These are phyloP conservation scores for Dipodomys ordii DNA, from an alignment of 2,113 vertebrate genomes.

Conservation along the genomic window DNA sequence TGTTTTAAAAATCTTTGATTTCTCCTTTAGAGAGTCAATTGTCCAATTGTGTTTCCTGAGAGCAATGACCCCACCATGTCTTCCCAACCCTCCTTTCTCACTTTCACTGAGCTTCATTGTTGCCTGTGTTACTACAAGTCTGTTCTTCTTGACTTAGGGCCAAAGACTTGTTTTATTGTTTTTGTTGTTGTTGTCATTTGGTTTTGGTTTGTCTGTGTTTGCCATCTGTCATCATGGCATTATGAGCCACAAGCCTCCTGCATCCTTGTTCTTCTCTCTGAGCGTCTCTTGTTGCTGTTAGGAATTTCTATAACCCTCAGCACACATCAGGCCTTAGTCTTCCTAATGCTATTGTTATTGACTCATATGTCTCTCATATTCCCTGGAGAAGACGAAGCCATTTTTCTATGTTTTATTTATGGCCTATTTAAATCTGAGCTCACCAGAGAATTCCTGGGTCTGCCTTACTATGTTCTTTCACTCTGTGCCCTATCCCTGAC, in stretches of 20 bases:
- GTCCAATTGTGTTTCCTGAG: neutral
- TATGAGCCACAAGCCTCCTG: neutral
- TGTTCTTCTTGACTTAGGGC: neutral
- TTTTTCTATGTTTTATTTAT: conserved; percentile 54
- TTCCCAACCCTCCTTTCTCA: rapidly evolving
- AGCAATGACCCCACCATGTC: too few relatives aligned
- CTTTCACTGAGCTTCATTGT: neutral
- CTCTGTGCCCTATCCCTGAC: neutral
- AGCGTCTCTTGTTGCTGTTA: neutral
- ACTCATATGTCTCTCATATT: neutral
- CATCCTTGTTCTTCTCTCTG: neutral
- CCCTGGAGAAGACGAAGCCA: neutral
- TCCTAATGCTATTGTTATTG: neutral
- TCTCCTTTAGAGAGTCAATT: neutral
- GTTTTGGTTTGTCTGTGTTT: neutral
- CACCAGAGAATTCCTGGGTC: neutral
- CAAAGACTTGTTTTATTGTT: neutral
- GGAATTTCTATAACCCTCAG: neutral
- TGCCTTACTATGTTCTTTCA: neutral
- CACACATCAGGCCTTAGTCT: neutral
- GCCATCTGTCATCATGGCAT: rapidly evolving
- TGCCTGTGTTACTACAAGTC: neutral
- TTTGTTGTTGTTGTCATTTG: rapidly evolving
- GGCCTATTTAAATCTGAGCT: conserved; percentile 60
- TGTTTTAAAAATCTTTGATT: neutral